Percentiles rank a stretch among this genome's conserved stretches.
These are phyloP conservation scores for Dissostichus mawsoni DNA, from an alignment of 2,113 vertebrate species.

Conservation along the genomic window DNA sequence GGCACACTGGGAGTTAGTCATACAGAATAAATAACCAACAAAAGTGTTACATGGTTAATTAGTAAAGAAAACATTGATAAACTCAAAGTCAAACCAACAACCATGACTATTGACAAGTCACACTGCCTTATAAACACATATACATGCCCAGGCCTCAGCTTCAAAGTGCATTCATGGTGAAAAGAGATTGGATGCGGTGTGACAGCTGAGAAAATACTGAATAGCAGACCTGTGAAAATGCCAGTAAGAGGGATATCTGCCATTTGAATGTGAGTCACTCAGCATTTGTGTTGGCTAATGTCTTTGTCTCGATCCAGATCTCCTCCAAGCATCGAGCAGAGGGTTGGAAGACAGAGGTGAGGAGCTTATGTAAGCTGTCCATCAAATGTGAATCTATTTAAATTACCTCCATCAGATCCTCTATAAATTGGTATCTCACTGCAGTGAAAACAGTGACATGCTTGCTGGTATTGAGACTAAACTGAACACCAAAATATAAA, in stretches of 20 bases:
- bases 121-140: slow-evolving; percentile 9
- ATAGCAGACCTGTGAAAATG: slow-evolving; percentile 37
- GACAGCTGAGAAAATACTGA: slow-evolving; percentile 40
- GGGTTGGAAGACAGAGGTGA: slow-evolving; percentile 66
- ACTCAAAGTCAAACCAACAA: slow-evolving; percentile 37
- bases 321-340: slow-evolving; percentile 65
- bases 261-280: slow-evolving; percentile 76
- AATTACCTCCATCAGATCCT: slow-evolving; percentile 65
- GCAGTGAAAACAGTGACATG: slow-evolving; percentile 21
- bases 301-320: slow-evolving; percentile 73
- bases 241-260: slow-evolving; percentile 53
- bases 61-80: slow-evolving; percentile 26
- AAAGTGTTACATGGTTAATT: slow-evolving; percentile 28
- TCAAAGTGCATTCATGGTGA: slow-evolving; percentile 38
- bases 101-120: neutral
- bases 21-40: slow-evolving; percentile 29
- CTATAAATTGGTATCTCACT: slow-evolving; percentile 39
- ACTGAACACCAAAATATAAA: slow-evolving; percentile 17
- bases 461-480: slow-evolving; percentile 2
- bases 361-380: slow-evolving; percentile 69
- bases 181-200: slow-evolving; percentile 28
- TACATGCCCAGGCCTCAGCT: slow-evolving; percentile 1
- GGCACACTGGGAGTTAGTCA: slow-evolving; percentile 70
- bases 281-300: slow-evolving; percentile 66
- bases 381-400: slow-evolving; percentile 69